Evolutionary conservation across 2,113 vertebrate genomes (phyloP), one percentile per base, ranked within the genome.

Genomic region (Andinoacara biseriatus): DNA sequence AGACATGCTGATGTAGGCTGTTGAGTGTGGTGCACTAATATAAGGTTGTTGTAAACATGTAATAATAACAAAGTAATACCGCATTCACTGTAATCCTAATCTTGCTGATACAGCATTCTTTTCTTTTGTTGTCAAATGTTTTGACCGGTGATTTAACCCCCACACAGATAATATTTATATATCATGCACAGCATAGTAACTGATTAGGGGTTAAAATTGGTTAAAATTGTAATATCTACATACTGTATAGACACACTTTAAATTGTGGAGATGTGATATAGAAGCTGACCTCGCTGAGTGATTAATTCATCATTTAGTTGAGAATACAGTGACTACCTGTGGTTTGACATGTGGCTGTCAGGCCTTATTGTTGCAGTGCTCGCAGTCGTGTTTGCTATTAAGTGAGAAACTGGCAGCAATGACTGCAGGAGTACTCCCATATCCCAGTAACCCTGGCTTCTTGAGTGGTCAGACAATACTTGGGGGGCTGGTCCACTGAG

Each of bases 381-480:
- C 76, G 14, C 62, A 83, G 38, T 61, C 17, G 49, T 85, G 86
- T 88, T 92, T 91, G 83, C 86, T 62, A 46, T 89, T 75, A 62
- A 82, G 78, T 81, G 87, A 82, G 80, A 91, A 86, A 82, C 83
- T 77, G 67, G 57, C 83, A 85, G 62, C 81, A 80, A 84, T 63
- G 72, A 81, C 88, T 54, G 46, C 58, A 43, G 56, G 57, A 83
- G 80, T 57, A 83, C 76, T 88, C 8, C 78, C 40, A 89, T 77
- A 86, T 88, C 87, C 81, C 72, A 75, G 92, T 91, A 90, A 92
- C 90, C 85, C 79, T 61, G 89, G 91, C 56, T 65, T 90, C 86
- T 94, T 74, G 90, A 94, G 93, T 91, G 91, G 86, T 83, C 24
- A 15, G 86, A 86, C 90, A 92, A 92, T 82, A 58, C 76, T 58